Evolutionary conservation across 2,888 invertebrate species (phyloP), one percentile per base, ranked within the genome.

Genomic region (Azorinus chamasolen): DNA sequence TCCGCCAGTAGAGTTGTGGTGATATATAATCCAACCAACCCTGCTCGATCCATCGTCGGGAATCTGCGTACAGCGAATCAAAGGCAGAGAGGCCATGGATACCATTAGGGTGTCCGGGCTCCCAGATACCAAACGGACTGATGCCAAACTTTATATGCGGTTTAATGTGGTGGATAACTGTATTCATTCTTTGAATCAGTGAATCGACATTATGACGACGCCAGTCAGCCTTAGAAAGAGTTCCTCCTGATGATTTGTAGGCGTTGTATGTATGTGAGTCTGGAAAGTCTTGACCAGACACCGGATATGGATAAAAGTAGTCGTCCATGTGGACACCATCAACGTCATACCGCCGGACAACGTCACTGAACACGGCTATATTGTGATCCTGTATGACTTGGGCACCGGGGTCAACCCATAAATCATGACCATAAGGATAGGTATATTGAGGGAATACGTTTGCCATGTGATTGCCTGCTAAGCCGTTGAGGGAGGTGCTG

Each of bases 251-350:
- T 5, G 59, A 24, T 53, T 75, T 73, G 78, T 91, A 91, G 1
- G 64, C 74, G 18, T 77, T 61, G 80, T 90, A 92, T 0, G 91
- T 91, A 18, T 55, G 57, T 6, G 79, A 59, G 58, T 91, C 91
- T 0, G 91, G 91, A 79, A 92, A 92, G 24, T 72, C 76, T 14
- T 69, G 63, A 3, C 84, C 87, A 5, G 82, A 73, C n/a, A 83
- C 87, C 0, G 91, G 90, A 68, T 92, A 92, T 0, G 92, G 92
- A 74, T 92, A 92, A 73, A 92, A 92, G 71, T 92, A 92, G 75
- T 92, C 92, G 61, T 92, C 92, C 75, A 91, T 88, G 62, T 91
- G 91, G 4, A 91, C 65, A 2, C 90, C 92, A 65, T 92, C 92
- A 5, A 92, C 70, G 68, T 90, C 89, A 72, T 91, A 92, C 25